These are phyloP conservation scores for Larimichthys polyactis DNA, from an alignment of 2,113 vertebrate species.

Conservation along the genomic window DNA sequence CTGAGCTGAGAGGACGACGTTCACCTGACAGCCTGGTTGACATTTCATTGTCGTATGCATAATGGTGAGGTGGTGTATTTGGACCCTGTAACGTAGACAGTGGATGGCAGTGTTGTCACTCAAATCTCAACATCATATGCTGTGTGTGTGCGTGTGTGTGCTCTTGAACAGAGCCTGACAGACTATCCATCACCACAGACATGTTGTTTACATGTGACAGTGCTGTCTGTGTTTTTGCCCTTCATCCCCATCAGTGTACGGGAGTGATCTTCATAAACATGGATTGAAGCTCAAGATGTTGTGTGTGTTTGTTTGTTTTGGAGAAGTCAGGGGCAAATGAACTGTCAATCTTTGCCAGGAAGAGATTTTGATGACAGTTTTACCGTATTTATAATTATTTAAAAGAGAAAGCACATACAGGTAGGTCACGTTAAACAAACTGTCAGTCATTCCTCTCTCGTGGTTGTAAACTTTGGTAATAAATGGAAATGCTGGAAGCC, in stretches of 20 bases:
- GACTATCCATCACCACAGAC: constrained; percentile 1
- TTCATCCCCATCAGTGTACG: not conserved
- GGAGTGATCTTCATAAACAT: not conserved
- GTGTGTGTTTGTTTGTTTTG: not conserved
- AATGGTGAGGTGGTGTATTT: not conserved
- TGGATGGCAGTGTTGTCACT: constrained; percentile 35
- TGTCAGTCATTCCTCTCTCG: not conserved
- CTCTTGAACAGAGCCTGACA: not conserved
- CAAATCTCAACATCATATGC: constrained; percentile 1
- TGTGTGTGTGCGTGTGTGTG: not conserved
- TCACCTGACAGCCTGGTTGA: not conserved
- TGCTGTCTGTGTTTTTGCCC: not conserved
- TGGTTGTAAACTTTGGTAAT: not conserved
- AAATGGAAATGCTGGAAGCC: not conserved
- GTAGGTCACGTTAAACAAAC: not conserved
- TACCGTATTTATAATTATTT: not conserved
- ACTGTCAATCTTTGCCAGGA: not conserved
- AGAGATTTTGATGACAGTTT: not conserved
- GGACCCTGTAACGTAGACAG: not conserved
- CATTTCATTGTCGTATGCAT: not conserved
- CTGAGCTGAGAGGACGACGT: not conserved
- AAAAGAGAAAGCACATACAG: not conserved
- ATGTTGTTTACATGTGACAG: constrained; percentile 23
- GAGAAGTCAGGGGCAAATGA: not conserved
- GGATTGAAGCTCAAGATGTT: not conserved